Percentiles rank a stretch among this genome's conserved stretches.
Conservation (phyloP, 1,140 invertebrate genomes). For the Trachymyrmex cornetzi region DNA sequence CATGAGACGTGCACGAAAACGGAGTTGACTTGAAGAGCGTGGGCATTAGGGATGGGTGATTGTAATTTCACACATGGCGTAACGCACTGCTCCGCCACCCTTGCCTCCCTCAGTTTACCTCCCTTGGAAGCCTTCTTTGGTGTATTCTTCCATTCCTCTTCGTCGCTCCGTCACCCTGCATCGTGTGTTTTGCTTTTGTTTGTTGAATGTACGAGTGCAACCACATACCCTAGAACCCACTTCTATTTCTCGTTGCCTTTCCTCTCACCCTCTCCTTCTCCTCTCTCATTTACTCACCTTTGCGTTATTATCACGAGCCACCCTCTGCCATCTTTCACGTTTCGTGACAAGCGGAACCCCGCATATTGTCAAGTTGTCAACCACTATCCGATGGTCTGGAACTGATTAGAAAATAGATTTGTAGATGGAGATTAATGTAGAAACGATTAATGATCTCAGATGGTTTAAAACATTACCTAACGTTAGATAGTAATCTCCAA, state of each 20-base stretch:
- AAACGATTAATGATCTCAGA: constrained; percentile 20
- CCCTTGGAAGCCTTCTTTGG: constrained; percentile 32
- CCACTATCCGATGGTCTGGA: constrained; percentile 53
- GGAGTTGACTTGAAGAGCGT: constrained; percentile 66
- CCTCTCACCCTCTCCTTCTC: not conserved
- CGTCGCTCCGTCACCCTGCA: constrained; percentile 31
- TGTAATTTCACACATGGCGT: constrained; percentile 83
- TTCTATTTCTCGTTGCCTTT: constrained; percentile 14
- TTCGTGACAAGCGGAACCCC: constrained; percentile 47
- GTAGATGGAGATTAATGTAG: constrained; percentile 27
- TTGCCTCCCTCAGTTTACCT: constrained; percentile 28
- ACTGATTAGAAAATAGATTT: constrained; percentile 66
- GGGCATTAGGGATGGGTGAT: constrained; percentile 79
- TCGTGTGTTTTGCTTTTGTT: constrained; percentile 64
- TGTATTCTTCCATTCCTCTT: constrained; percentile 50
- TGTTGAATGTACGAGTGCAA: constrained; percentile 42
- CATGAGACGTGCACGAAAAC: constrained; percentile 33
- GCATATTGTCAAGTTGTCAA: constrained; percentile 3
- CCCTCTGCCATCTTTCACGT: constrained; percentile 43
- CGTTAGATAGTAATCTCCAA: not conserved
- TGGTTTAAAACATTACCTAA: not conserved
- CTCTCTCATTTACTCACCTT: constrained; percentile 12
- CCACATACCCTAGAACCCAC: constrained; percentile 22
- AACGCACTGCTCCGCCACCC: constrained; percentile 62
- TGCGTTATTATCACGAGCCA: constrained; percentile 34